A percentile compares a stretch with the other conserved stretches of the same genome.
phyloP scores from a whole-genome alignment of 2,797 vertebrate genomes.

The Leuciscus waleckii region DNA sequence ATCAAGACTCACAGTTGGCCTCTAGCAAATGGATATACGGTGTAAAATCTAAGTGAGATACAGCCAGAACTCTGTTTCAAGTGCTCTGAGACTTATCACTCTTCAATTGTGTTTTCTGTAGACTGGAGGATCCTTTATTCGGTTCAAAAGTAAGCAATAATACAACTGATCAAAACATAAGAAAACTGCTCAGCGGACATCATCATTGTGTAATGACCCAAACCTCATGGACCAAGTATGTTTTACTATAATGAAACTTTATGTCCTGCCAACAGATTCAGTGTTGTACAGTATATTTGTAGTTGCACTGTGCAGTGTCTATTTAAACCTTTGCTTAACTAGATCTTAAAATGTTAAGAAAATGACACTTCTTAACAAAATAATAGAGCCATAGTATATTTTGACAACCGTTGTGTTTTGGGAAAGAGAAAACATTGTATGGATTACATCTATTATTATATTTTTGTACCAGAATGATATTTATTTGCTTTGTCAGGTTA shows the following conservation, averaged over 20 bases:
- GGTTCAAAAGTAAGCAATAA: slow-evolving; percentile 3
- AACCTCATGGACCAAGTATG: slow-evolving; percentile 51
- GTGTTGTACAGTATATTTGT: slow-evolving; percentile 17
- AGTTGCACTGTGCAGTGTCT: not conserved
- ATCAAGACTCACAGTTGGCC: slow-evolving; percentile 30
- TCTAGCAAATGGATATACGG: slow-evolving; percentile 31
- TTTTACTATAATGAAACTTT: slow-evolving; percentile 30
- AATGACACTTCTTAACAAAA: not conserved
- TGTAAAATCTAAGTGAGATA: slow-evolving; percentile 1
- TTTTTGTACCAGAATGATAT: slow-evolving; percentile 43
- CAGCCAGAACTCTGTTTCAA: slow-evolving; percentile 16
- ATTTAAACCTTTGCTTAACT: not conserved
- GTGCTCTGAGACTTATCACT: not conserved
- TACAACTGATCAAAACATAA: slow-evolving; percentile 13
- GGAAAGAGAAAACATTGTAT: slow-evolving; percentile 9
- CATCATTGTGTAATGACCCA: slow-evolving; percentile 7
- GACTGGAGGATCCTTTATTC: not conserved
- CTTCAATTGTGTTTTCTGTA: not conserved
- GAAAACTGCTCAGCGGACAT: not conserved
- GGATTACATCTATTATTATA: slow-evolving; percentile 24
- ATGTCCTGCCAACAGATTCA: slow-evolving; percentile 17
- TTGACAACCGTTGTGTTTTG: slow-evolving; percentile 13
- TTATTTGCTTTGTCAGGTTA: slow-evolving; percentile 31
- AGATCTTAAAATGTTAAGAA: slow-evolving; percentile 9
- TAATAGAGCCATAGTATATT: slow-evolving; percentile 27